phyloP scores from a whole-genome alignment of 2,113 vertebrate genomes.

The Pluvialis apricaria region DNA sequence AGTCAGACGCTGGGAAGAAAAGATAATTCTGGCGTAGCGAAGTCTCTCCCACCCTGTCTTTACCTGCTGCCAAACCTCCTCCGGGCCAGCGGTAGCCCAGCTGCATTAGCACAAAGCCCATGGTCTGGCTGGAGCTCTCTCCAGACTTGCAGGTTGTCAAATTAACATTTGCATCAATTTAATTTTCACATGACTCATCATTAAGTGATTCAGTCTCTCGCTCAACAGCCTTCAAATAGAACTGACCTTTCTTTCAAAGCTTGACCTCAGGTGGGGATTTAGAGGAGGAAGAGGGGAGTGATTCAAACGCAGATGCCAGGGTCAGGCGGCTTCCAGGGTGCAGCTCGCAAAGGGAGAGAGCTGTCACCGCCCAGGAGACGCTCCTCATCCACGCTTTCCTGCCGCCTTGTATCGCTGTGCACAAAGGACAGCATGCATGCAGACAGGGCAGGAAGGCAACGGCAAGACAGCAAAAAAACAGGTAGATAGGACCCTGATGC shows the following conservation, averaged over 20 bases:
- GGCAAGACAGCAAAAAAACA: not conserved
- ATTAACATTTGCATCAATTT: conserved; percentile 52
- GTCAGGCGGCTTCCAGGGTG: not conserved
- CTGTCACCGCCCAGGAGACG: not conserved
- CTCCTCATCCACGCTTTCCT: not conserved
- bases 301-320: conserved; percentile 9
- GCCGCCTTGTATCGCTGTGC: not conserved
- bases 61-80: not conserved
- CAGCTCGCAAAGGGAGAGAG: not conserved
- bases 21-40: not conserved
- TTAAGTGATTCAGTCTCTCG: conserved; percentile 49
- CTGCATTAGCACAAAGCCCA: not conserved
- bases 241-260: conserved; percentile 59
- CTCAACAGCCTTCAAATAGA: conserved; percentile 33
- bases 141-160: conserved; percentile 12
- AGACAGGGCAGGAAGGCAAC: not conserved
- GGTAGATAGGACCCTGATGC: rapidly evolving
- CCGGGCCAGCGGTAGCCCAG: not conserved
- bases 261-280: conserved; percentile 55
- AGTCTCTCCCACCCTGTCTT: not conserved
- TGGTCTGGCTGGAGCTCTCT: not conserved
- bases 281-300: not conserved
- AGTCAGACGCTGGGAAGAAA: not conserved
- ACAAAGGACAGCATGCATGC: not conserved
- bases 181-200: conserved; percentile 57